Conservation (phyloP, 2,888 invertebrate genomes). For the Cerastis rubricosa region DNA sequence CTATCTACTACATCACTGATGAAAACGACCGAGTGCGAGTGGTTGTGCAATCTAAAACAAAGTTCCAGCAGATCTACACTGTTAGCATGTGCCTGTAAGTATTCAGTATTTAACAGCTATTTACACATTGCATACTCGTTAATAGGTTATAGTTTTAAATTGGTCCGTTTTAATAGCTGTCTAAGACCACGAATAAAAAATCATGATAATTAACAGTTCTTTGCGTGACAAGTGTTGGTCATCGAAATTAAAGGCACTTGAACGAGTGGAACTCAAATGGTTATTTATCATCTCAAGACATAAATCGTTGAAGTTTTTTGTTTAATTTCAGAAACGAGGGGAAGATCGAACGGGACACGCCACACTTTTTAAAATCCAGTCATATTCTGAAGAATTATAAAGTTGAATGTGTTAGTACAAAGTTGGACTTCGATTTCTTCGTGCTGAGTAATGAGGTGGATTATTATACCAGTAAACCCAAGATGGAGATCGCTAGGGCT, state of each 20-base stretch:
- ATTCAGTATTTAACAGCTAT: background rate
- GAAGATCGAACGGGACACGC: background rate
- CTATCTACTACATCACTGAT: conserved; percentile 10
- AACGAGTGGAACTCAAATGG: background rate
- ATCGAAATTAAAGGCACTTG: conserved; percentile 1
- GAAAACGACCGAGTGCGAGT: background rate
- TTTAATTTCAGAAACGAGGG: conserved; percentile 55
- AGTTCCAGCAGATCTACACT: conserved; percentile 8
- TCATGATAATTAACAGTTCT: background rate
- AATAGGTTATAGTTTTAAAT: background rate
- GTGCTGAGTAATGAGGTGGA: conserved; percentile 53
- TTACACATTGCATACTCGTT: too few relatives aligned
- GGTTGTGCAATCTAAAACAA: background rate
- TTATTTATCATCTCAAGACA: background rate
- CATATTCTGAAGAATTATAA: conserved; percentile 6
- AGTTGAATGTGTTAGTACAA: conserved; percentile 54
- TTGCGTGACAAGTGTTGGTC: conserved; percentile 7
- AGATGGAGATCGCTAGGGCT: conserved; percentile 50
- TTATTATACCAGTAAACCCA: background rate
- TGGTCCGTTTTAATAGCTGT: background rate
- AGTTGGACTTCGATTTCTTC: conserved; percentile 58
- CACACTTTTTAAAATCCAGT: conserved; percentile 30
- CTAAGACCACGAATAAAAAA: background rate
- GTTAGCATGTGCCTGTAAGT: background rate
- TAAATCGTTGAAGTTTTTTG: background rate